Base-by-base conservation (phyloP, 2,888 invertebrate species). In the Tipula lateralis region DNA sequence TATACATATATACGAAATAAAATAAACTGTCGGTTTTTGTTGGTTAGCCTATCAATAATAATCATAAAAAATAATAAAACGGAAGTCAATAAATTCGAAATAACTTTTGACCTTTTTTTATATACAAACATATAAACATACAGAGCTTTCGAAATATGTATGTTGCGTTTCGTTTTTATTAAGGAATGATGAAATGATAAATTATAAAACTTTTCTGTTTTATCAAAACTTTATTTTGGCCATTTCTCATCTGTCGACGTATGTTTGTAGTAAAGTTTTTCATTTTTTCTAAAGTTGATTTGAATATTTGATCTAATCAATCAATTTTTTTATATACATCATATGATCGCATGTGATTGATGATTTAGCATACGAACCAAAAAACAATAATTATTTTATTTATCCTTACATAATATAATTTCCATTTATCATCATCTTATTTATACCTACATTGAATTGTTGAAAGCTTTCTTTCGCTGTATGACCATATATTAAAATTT, bases 261-360 rank as follows among this genome's bases (percentile, higher is more conserved):
- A 9, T 44, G 44, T 44, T 2, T 66, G 9, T 4, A 50, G 16
- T 12, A 50, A 50, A 16, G 7, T 50, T 66, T 66, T 66, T 44
- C 16, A 66, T 24, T 66, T 66, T 66, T 66, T 2, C 66, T 19
- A 66, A 66, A 24, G 19, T 66, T 66, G 66, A 66, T 66, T 66
- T 66, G 66, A 66, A 66, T 66, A 66, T 66, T 66, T 66, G 24
- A 66, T 66, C 66, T 66, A 66, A 66, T 66, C 66, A 66, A 66
- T 66, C 66, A 66, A 66, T 66, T 66, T 24, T n/a, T n/a, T 24
- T 66, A 66, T 66, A 66, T 66, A 9, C 24, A 66, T 66, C 66
- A 1, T 66, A 66, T 24, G 66, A 66, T 9, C 24, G 66, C 24
- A 24, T 66, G 6, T 66, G 66, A 66, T 66, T 66, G 66, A 66